Conservation (phyloP, 2,113 vertebrate genomes). For the Etheostoma cragini region DNA sequence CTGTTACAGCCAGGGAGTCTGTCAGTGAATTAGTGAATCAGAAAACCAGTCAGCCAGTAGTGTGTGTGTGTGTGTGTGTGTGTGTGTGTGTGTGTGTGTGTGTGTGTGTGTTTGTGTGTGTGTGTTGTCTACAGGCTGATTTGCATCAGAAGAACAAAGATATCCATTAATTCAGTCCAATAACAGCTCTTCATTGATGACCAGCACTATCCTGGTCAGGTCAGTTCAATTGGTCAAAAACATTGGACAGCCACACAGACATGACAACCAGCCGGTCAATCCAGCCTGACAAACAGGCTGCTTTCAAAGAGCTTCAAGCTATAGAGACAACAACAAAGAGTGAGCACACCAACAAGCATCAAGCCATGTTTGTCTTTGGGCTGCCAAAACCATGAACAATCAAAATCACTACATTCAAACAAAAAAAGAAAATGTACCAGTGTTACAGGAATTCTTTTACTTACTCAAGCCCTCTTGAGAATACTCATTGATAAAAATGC, state of each 20-base stretch:
- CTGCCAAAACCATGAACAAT: slow-evolving; percentile 29
- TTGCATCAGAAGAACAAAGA: slow-evolving; percentile 34
- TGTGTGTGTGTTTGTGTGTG: slow-evolving; percentile 20
- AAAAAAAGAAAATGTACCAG: slow-evolving; percentile 2
- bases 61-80: slow-evolving; percentile 24
- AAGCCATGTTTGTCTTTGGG: slow-evolving; percentile 14
- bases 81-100: slow-evolving; percentile 23
- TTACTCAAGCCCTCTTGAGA: slow-evolving; percentile 8
- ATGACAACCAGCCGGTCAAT: slow-evolving; percentile 13
- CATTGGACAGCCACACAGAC: background rate
- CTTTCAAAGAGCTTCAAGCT: slow-evolving; percentile 8
- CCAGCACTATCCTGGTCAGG: slow-evolving; percentile 18
- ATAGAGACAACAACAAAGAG: slow-evolving; percentile 16
- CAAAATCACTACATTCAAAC: slow-evolving; percentile 12
- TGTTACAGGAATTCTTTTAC: background rate
- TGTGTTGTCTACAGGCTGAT: slow-evolving; percentile 19
- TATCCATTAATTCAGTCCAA: slow-evolving; percentile 41
- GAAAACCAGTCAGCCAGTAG: slow-evolving; percentile 46
- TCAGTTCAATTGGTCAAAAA: background rate
- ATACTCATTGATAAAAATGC: background rate
- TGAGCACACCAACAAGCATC: slow-evolving; percentile 11
- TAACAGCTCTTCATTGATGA: slow-evolving; percentile 41
- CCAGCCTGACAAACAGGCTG: background rate
- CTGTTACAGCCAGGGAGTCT: slow-evolving; percentile 37
- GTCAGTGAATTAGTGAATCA: slow-evolving; percentile 60